Evolutionary conservation across 2,888 invertebrate species (phyloP).

Genomic region (Junonia oenone): DNA sequence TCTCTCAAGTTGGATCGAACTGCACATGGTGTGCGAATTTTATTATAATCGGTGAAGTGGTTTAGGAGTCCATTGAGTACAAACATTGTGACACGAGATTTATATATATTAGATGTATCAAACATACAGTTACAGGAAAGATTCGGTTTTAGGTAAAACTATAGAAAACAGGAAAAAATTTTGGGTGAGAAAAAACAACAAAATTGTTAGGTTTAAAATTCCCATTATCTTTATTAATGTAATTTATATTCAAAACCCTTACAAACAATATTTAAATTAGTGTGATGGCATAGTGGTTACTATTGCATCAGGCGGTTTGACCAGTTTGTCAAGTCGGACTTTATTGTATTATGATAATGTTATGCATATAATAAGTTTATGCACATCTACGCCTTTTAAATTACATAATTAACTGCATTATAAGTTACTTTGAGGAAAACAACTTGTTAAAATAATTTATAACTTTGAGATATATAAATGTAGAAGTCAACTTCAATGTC

Average conservation of each 20-base stretch:
- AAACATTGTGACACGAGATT: too few relatives aligned
- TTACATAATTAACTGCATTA: neutral
- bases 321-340: conserved; percentile 37
- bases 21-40: too few relatives aligned
- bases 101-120: too few relatives aligned
- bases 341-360: neutral
- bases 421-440: neutral
- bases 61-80: too few relatives aligned
- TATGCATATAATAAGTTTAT: neutral
- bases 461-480: conserved; percentile 8
- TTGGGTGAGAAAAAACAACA: too few relatives aligned
- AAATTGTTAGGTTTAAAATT: neutral
- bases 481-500: neutral
- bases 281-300: conserved; percentile 44
- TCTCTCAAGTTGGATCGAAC: too few relatives aligned
- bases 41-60: too few relatives aligned
- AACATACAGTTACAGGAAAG: too few relatives aligned
- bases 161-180: too few relatives aligned
- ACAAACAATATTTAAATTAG: conserved; percentile 37
- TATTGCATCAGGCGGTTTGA: conserved; percentile 60
- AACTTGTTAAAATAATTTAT: neutral
- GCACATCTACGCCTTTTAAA: neutral
- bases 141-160: too few relatives aligned
- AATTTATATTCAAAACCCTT: conserved; percentile 20
- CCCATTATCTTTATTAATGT: neutral